Base-by-base conservation (phyloP, 2,113 vertebrate species). In the Labeo catla region DNA sequence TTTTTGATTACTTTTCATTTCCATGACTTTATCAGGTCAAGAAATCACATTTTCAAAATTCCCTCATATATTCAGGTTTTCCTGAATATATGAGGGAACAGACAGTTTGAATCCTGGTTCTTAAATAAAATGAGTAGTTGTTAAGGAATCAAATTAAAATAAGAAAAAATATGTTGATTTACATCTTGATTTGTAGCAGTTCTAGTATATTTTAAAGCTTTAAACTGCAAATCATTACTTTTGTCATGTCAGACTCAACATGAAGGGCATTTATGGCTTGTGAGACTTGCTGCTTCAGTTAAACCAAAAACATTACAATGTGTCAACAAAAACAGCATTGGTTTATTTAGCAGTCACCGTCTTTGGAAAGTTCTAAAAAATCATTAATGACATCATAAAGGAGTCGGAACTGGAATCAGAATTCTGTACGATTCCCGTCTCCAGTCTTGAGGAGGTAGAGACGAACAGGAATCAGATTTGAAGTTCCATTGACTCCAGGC, bases 401-500 rank as follows among this genome's bases (percentile, higher is more conserved):
- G 6, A 23, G 43, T 74, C 21, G 0, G 72, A n/a, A 74, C 11
- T 23, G 43, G 39, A 36, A 23, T 2, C 19, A n/a, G 39, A 74
- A 49, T 13, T 49, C 10, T 21, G 19, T 74, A 23, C 6, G 21
- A 49, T 23, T 49, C 72, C 72, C 3, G 12, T 13, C 10, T 6
- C 72, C 13, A 80, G 57, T 70, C 78, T 79, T 85, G 90, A 84
- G 0, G 16, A 80, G 87, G 90, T 85, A 77, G 88, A 83, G 93
- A 81, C 88, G 89, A 91, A 86, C 90, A 91, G 91, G 92, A 93
- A 92, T 93, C 90, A 86, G 91, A 82, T 88, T 92, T 7, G 54
- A 91, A 86, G 90, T 93, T 93, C 87, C 92, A 93, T 90, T 93
- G 91, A 94, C 93, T 94, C 92, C 90, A 89, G 85, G 90, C 92